Conservation (phyloP, 2,113 vertebrate species). For the Dasypus novemcinctus region DNA sequence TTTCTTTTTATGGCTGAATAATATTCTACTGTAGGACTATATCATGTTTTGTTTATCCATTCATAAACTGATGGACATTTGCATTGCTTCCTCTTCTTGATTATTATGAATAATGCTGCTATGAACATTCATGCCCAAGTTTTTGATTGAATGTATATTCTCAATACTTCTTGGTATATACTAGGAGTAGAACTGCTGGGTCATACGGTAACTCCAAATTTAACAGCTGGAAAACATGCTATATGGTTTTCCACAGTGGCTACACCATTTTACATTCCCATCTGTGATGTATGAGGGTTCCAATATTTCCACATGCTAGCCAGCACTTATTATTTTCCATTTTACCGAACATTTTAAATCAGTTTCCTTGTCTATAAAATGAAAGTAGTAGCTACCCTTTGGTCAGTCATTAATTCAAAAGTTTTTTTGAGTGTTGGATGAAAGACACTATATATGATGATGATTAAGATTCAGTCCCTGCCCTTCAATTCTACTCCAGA, state of each 20-base stretch:
- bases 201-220: no score
- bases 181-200: no score
- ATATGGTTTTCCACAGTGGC: neutral
- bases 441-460: conserved; percentile 6
- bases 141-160: no score
- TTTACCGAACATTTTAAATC: neutral
- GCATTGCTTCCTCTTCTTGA: no score
- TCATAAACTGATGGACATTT: no score
- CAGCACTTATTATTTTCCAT: neutral
- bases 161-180: no score
- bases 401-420: neutral
- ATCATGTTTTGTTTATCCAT: neutral
- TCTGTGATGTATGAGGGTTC: neutral
- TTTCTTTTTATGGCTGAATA: neutral
- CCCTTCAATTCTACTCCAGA: neutral
- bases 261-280: neutral
- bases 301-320: neutral
- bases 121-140: no score
- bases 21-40: neutral
- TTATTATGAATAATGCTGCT: no score
- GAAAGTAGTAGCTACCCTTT: conserved; percentile 1
- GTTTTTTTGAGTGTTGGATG: neutral
- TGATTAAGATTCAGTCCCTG: neutral
- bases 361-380: neutral
- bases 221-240: no score